Evolutionary conservation across 2,888 invertebrate species (phyloP), one percentile per base, ranked within the genome.

Genomic region (Spodoptera picta): DNA sequence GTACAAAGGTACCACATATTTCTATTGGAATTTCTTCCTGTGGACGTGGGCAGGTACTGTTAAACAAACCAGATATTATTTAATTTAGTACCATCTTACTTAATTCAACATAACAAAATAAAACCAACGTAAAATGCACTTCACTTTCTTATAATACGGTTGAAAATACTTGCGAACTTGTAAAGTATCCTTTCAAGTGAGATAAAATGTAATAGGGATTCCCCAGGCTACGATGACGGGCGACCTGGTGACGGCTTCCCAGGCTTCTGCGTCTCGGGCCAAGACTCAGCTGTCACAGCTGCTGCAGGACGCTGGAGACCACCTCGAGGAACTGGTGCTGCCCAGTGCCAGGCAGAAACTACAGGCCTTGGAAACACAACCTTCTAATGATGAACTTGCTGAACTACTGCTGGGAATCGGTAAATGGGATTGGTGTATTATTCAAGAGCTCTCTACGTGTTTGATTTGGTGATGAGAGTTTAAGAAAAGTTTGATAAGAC

Each of bases 171-270:
- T n/a, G 31, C 7, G 2, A 6, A 14, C n/a, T 4, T 36, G 9
- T 14, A 14, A 36, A 41, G 4, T 44, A 55, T 11, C 42, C 5
- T 48, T 27, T n/a, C 36, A 36, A 54, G 27, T 53, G 31, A 66
- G 58, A 55, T 62, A 65, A 66, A 61, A 69, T 57, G 56, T 53
- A 47, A 9, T 52, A 79, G 71, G 61, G 42, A 41, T 6, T 55
- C 59, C 68, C 42, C 80, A 96, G 95, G 90, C 92, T n/a, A 96
- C 97, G 4, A 95, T 96, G 81, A 96, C 97, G 0, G 98, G 98
- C 0, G 98, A 98, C 89, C 92, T 98, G 48, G 83, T 98, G 7
- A 96, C 97, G 0, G 94, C 94, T 3, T 96, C 95, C 10, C 92
- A 94, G 48, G 83, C 95, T 0, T 94, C 95, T 0, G 95, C 96